Evolutionary conservation across 1,140 invertebrate species (phyloP), one percentile per base, ranked within the genome.

Genomic region (Episyrphus balteatus): DNA sequence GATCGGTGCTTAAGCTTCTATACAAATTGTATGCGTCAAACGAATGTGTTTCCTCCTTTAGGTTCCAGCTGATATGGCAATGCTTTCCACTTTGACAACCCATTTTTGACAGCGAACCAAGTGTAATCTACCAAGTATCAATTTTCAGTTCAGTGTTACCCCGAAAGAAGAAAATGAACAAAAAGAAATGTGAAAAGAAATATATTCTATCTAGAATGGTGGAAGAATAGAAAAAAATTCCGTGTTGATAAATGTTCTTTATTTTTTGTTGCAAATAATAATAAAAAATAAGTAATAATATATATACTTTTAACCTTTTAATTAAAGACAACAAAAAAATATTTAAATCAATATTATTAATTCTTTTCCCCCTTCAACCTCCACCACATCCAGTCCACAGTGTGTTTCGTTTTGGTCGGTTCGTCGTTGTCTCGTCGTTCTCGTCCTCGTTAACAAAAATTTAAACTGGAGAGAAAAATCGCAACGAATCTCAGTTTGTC

Each of bases 401-500:
- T 42, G 55, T 55, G 57, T 53, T 57, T 54, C 46, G 54, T 47
- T 46, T 42, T 54, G 15, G 51, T 44, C 56, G 37, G 36, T 12
- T 12, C 17, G 57, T 54, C n/a, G 15, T 33, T n/a, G 38, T 40
- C 21, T 32, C 46, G 44, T 55, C 58, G 58, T 56, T n/a, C 3
- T n/a, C 13, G 13, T 59, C 59, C 51, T 50, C 48, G 56, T 57
- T 59, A 55, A 51, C 36, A 51, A 59, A 56, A 45, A 61, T n/a
- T n/a, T 15, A 41, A 41, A 41, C 59, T 61, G 59, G 59, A 61
- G 51, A 57, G 55, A 15, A n/a, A 15, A 47, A 52, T 61, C 39
- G 51, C 46, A 47, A 55, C 51, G 52, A 65, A 48, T 53, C 50
- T 66, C 54, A 63, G 62, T 47, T 51, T 66, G 51, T 55, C 50